Conservation (phyloP, 2,113 vertebrate species). For the Osmerus mordax region DNA sequence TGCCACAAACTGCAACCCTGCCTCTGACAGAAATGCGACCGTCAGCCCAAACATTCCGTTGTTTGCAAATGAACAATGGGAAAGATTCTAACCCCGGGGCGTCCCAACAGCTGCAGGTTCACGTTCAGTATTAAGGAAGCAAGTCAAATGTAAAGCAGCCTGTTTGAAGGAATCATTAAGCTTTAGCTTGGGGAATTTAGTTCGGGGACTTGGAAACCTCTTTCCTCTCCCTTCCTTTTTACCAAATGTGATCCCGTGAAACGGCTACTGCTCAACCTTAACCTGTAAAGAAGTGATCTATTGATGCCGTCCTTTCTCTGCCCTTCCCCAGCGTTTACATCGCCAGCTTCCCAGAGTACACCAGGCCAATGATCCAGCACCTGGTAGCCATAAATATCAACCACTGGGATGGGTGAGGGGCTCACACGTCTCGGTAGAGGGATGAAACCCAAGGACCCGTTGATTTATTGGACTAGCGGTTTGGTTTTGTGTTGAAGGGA, state of each 20-base stretch:
- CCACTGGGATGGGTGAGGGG: constrained; percentile 88
- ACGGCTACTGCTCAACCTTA: neutral
- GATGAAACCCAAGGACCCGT: neutral
- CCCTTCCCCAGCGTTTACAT: constrained; percentile 77
- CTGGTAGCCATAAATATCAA: constrained; percentile 84
- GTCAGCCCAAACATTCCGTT: constrained; percentile 2
- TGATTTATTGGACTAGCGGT: neutral
- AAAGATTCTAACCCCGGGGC: constrained; percentile 54
- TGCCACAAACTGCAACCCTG: neutral
- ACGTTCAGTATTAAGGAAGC: too few species aligned
- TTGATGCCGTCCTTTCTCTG: too few species aligned
- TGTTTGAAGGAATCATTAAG: too few species aligned
- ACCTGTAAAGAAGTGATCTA: too few species aligned
- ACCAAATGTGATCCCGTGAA: constrained; percentile 64
- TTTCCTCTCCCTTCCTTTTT: too few species aligned
- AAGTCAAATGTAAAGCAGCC: neutral
- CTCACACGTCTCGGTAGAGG: neutral
- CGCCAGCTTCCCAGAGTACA: constrained; percentile 89
- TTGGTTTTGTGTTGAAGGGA: neutral
- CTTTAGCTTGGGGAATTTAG: too few species aligned
- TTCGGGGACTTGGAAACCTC: too few species aligned
- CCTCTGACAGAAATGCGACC: constrained; percentile 21
- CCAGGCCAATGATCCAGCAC: constrained; percentile 87
- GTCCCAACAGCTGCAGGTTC: constrained; percentile 5
- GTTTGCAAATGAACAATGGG: constrained; percentile 21